Base-by-base conservation (phyloP, 2,113 vertebrate species). In the Microtus montanus region DNA sequence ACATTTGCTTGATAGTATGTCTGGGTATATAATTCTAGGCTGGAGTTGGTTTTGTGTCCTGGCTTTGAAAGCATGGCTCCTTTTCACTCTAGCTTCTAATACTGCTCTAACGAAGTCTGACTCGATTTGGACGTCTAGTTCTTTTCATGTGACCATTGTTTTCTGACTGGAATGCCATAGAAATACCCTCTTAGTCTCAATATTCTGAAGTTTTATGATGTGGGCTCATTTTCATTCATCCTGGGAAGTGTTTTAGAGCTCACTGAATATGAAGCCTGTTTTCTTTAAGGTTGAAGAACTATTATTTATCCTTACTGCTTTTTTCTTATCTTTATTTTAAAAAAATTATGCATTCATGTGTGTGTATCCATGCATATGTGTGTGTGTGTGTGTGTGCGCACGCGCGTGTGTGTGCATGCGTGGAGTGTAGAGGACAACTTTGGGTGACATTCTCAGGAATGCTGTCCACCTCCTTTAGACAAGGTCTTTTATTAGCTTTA, bases 271-370 rank as follows among this genome's bases (percentile, higher is more conserved):
- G 92, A 90, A 74, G 44, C 12, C 20, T 17, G 17, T 44, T 10
- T 68, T 44, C 33, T 92, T 90, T 70, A 95, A 90, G 52, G 89
- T 96, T 70, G 87, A 64, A 12, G 89, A 71, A 41, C 24, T 83
- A 28, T 49, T 10, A 49, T 86, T 91, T 85, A 63, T 93, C 85
- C 8, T 47, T 86, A 5, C 78, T 47, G 66, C 73, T 49, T 49
- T 22, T 49, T 63, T 89, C 64, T 71, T 75, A 20, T 7, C 20
- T 84, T 73, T 89, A 61, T 30, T 47, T 47, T 24, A 80, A 58
- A 30, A 82, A 64, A 64, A 28, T 9, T 64, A 64, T 84, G 58
- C 30, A 58, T 70, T 2, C 33, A 0, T 85, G 17, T 68, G 30
- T 35, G 7, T 28, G 15, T 22, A 9, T 35, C 3, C 63, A 24